A percentile compares a stretch with the other conserved stretches of the same genome.
Evolutionary conservation across 2,888 invertebrate species (phyloP).

Genomic region (Campoletis raptor): DNA sequence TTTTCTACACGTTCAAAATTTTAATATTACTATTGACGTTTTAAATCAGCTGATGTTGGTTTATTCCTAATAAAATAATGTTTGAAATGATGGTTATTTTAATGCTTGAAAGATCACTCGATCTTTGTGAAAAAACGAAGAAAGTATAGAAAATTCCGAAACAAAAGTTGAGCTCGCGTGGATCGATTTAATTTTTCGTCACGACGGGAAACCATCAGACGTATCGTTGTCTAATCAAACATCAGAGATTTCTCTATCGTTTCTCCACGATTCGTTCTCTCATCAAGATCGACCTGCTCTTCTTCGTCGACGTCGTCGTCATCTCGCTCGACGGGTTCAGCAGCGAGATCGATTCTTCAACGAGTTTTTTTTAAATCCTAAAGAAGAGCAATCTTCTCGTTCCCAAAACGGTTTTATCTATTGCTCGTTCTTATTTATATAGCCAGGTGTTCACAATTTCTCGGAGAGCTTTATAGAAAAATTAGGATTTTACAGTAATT

Average conservation of each 20-base stretch:
- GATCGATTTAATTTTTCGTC: not conserved
- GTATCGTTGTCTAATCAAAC: not conserved
- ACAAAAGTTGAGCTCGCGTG: not conserved
- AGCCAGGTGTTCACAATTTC: constrained; percentile 12
- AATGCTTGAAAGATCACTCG: not conserved
- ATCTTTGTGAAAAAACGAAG: not conserved
- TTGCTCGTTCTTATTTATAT: constrained; percentile 23
- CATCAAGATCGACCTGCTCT: constrained; percentile 12
- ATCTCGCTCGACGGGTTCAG: constrained; percentile 54
- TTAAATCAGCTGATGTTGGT: not conserved
- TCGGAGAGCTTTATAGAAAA: constrained; percentile 30
- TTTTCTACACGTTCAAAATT: not conserved
- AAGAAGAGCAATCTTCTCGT: constrained; percentile 44
- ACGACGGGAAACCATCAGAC: constrained; percentile 1
- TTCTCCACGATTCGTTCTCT: constrained; percentile 38
- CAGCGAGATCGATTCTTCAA: constrained; percentile 54
- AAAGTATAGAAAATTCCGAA: not conserved
- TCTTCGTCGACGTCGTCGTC: constrained; percentile 28
- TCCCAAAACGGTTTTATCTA: constrained; percentile 29
- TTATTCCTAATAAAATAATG: not conserved
- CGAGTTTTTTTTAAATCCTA: constrained; percentile 38
- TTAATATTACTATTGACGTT: not conserved
- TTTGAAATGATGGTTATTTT: not conserved
- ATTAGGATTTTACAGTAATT: constrained; percentile 9
- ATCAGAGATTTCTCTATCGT: constrained; percentile 41